phyloP scores from a whole-genome alignment of 1,140 invertebrate species.

The Drosophila kurseongensis region DNA sequence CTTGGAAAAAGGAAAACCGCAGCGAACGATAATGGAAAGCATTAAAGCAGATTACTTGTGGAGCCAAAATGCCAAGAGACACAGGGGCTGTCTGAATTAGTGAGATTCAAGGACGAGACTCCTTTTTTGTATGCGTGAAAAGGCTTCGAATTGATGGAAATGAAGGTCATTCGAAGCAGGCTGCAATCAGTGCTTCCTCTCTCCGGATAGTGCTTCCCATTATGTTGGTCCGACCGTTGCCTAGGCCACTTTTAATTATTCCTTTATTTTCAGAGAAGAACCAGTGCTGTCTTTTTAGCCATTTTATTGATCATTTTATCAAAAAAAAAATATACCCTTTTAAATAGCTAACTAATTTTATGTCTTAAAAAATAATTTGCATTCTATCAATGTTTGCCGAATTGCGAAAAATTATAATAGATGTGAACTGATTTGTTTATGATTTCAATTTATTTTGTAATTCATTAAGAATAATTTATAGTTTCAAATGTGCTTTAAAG shows the following conservation, averaged over 20 bases:
- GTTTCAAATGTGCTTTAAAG: no score
- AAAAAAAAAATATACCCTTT: no score
- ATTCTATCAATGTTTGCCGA: no score
- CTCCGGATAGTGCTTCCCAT: conserved; percentile 5
- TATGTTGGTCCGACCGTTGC: conserved; percentile 7
- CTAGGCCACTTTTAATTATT: conserved; percentile 71
- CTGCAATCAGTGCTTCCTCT: conserved; percentile 40
- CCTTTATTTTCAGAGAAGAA: conserved; percentile 17
- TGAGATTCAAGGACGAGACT: conserved; percentile 21
- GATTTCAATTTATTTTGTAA: no score
- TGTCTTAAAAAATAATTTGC: no score
- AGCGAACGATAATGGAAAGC: conserved; percentile 53
- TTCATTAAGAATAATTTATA: no score
- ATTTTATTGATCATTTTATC: not conserved
- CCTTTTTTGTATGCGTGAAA: conserved; percentile 31
- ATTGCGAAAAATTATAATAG: no score
- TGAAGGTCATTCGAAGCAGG: conserved; percentile 41
- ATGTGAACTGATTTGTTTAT: no score
- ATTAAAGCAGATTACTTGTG: conserved; percentile 67
- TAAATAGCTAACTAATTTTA: no score
- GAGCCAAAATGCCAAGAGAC: conserved; percentile 34
- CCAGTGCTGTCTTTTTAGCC: not conserved
- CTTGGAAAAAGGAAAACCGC: conserved; percentile 26
- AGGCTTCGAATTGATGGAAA: conserved; percentile 30
- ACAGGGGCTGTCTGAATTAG: conserved; percentile 25